These are phyloP conservation scores for Opisthograptis luteolata DNA, from an alignment of 2,888 invertebrate genomes.

Conservation along the genomic window DNA sequence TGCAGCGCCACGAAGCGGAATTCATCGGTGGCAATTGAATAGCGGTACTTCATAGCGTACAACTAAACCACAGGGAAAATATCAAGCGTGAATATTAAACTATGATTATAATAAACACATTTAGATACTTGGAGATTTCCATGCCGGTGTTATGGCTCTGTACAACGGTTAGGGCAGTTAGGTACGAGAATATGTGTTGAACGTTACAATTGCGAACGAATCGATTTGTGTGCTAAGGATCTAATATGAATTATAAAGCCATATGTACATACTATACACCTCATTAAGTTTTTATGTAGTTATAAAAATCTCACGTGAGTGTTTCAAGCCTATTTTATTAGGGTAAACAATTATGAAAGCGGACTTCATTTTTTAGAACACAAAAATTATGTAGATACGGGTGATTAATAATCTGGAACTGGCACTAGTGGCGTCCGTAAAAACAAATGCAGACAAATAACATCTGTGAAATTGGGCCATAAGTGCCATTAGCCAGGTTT, in stretches of 20 bases:
- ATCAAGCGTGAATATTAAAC: conserved; percentile 27
- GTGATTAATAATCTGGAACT: background rate
- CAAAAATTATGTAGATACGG: no score
- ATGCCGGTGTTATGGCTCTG: conserved; percentile 16
- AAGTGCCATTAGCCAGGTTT: no score
- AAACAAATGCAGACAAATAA: background rate
- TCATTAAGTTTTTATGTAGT: no score
- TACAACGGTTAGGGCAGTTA: background rate
- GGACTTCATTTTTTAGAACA: no score
- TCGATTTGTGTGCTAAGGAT: no score
- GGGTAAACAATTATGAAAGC: no score
- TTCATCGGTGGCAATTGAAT: conserved; percentile 64
- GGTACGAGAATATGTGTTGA: no score
- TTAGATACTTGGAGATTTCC: conserved; percentile 17
- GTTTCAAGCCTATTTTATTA: no score
- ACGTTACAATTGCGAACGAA: no score
- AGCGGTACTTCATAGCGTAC: conserved; percentile 56
- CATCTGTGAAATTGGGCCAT: conserved; percentile 10
- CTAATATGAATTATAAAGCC: no score
- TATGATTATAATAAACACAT: conserved; percentile 35
- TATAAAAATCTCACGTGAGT: no score
- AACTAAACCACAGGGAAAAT: conserved; percentile 56
- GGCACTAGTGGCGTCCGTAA: background rate
- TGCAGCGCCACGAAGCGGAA: conserved; percentile 53
- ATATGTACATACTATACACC: no score